Evolutionary conservation across 2,888 invertebrate genomes (phyloP).

Genomic region (Zele albiditarsus): DNA sequence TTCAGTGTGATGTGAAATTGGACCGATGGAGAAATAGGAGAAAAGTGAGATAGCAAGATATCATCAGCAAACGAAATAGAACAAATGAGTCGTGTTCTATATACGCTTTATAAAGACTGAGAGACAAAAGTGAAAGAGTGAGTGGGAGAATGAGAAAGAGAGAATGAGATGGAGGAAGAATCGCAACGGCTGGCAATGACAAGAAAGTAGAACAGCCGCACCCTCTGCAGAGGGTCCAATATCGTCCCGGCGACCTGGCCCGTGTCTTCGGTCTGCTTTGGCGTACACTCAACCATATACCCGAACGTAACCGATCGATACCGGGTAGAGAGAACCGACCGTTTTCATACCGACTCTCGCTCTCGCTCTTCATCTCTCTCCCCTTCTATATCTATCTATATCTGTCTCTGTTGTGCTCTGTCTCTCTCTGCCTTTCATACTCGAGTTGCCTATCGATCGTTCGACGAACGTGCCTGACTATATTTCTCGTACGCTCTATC

Average conservation of each 20-base stretch:
- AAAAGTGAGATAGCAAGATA: neutral
- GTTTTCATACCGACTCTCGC: constrained; percentile 41
- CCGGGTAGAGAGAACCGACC: constrained; percentile 27
- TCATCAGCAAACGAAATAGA: neutral
- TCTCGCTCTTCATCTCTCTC: constrained; percentile 25
- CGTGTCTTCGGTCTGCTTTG: constrained; percentile 40
- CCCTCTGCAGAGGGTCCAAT: constrained; percentile 31
- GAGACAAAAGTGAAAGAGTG: neutral
- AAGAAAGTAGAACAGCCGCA: constrained; percentile 36
- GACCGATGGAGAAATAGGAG: neutral
- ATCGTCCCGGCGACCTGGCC: constrained; percentile 29
- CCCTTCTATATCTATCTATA: neutral
- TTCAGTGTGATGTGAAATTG: neutral
- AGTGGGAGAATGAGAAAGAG: neutral
- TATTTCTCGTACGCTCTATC: neutral
- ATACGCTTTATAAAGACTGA: constrained; percentile 8
- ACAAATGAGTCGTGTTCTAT: neutral
- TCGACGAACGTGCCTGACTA: constrained; percentile 18
- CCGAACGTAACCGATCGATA: constrained; percentile 40
- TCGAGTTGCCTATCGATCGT: constrained; percentile 21
- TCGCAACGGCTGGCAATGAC: constrained; percentile 42
- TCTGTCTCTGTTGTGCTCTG: constrained; percentile 8
- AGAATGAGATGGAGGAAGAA: constrained; percentile 13
- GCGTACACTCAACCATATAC: constrained; percentile 44
- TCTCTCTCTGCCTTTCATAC: neutral